Evolutionary conservation across 2,888 invertebrate genomes (phyloP), one percentile per base, ranked within the genome.

Genomic region (Phlogophora meticulosa): DNA sequence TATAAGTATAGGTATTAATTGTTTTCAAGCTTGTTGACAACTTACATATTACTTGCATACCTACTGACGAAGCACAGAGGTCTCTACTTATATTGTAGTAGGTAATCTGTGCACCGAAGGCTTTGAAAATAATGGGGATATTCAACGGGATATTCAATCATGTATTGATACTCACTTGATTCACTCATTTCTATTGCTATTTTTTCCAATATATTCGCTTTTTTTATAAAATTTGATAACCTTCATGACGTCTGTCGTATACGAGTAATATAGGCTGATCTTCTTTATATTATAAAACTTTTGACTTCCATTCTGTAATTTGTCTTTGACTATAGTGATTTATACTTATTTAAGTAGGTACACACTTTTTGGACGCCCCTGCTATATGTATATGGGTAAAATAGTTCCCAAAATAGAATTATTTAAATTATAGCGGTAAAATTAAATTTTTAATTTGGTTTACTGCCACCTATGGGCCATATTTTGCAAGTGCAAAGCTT

Each of bases 161-260:
- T n/a, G n/a, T n/a, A n/a, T n/a, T n/a, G n/a, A 11, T 57, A 65
- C 72, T 73, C 9, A 71, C 72, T 49, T 32, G 65, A 36, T 63
- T 72, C 63, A 43, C 61, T 45, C 62, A 76, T 49, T 48, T 63
- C 65, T 42, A 15, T 28, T 17, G 68, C 68, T 36, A 61, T 66
- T 4, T n/a, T 34, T 10, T 56, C 40, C 72, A 63, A 69, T 46
- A 63, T 24, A 34, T 59, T 28, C 10, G 9, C 4, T 36, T 58
- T 66, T 22, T 40, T 17, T 22, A 0, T n/a, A n/a, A 40, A 28
- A 66, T 72, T 46, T 40, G 51, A 17, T 56, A 61, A 45, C 32
- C 34, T 15, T 43, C 42, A 24, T 58, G 42, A 0, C 53, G 38
- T 13, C 22, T 55, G 9, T 69, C 61, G 45, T 76, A 62, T 46